Evolutionary conservation across 2,797 vertebrate genomes (phyloP), one percentile per base, ranked within the genome.

Genomic region (Nothura maculosa): DNA sequence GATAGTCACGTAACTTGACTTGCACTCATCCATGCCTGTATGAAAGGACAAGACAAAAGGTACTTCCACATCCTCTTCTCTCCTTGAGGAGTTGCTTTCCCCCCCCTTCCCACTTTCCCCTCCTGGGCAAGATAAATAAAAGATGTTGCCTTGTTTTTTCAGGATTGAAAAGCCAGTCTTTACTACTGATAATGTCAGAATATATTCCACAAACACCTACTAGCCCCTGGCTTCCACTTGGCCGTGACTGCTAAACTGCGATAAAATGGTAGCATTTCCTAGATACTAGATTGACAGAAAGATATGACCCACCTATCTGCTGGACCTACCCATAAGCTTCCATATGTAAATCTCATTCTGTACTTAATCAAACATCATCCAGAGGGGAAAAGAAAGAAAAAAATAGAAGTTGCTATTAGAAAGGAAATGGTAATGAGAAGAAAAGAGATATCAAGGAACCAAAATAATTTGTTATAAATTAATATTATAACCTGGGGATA

Each of bases 391-490:
- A 27, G 24, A 42, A 50, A 83, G 47, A 58, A 85, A 60, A 12
- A 60, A 95, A 87, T 92, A 43, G 38, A 66, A 85, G 48, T 60
- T 1, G 2, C 92, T 89, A 88, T 84, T 95, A 95, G 57, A 93
- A 93, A 94, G 77, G 73, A 97, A 97, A 96, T 38, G n/a, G 63
- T 92, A 95, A 93, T 93, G 62, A 91, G 90, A 91, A 90, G 90
- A 94, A 96, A 95, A 92, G 89, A 84, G 81, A 58, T 90, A 94
- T 89, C 60, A 87, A 92, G 69, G 58, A 96, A 95, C 5, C 62
- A 94, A 96, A 96, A 92, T 87, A 94, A 96, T 96, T 91, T 94
- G 87, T 94, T 96, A 91, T 86, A 96, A 96, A 94, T 96, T 83
- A 96, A 93, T 93, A 96, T 91, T 96, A 69, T 82, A 96, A 95